Conservation (phyloP, 1,140 invertebrate species). For the Anadara kagoshimensis region DNA sequence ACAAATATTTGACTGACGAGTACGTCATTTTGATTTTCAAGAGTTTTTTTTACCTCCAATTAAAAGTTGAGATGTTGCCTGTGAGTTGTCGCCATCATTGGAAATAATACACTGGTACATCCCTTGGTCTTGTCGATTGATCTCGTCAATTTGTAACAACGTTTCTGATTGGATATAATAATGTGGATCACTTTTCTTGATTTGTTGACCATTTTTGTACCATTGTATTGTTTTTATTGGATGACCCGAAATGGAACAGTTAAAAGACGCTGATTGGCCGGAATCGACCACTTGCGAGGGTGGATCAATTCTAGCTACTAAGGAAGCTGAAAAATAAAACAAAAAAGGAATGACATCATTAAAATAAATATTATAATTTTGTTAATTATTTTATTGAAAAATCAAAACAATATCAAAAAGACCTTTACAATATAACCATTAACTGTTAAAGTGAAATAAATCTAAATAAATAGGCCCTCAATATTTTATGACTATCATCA, state of each 20-base stretch:
- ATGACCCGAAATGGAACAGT: conserved; percentile 89
- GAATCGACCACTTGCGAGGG: conserved; percentile 94
- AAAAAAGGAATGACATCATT: not conserved
- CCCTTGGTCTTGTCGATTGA: conserved; percentile 95
- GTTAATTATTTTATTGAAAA: too few species aligned
- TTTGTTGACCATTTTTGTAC: conserved; percentile 90
- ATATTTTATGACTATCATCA: too few species aligned
- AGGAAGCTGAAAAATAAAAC: conserved; percentile 83
- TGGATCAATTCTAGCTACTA: conserved; percentile 91
- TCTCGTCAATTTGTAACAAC: conserved; percentile 86
- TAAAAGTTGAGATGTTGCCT: conserved; percentile 93
- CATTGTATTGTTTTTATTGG: conserved; percentile 92
- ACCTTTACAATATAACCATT: too few species aligned
- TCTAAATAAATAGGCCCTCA: too few species aligned
- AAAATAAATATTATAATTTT: too few species aligned
- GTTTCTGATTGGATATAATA: conserved; percentile 37
- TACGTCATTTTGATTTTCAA: too few species aligned
- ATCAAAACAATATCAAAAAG: too few species aligned
- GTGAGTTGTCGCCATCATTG: conserved; percentile 94
- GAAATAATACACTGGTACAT: conserved; percentile 98
- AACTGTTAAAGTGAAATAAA: too few species aligned
- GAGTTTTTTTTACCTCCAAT: conserved; percentile 84
- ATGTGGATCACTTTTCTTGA: conserved; percentile 40
- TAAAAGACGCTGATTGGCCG: conserved; percentile 90
- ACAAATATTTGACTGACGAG: too few species aligned